Percentiles rank a stretch among this genome's conserved stretches.
Conservation (phyloP, 2,113 vertebrate species). For the Speoplatyrhinus poulsoni region DNA sequence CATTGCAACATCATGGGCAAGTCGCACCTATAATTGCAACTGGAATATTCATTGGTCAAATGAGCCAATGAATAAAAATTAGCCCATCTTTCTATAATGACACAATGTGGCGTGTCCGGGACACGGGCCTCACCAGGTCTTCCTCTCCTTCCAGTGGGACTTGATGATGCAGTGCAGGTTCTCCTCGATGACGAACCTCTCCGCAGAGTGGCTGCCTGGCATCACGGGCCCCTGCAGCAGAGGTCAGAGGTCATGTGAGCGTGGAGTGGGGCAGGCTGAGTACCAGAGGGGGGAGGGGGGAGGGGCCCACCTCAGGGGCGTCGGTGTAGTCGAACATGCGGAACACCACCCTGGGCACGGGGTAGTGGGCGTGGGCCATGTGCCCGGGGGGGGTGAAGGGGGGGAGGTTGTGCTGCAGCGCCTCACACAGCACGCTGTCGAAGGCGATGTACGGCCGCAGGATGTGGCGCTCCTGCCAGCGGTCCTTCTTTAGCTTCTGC, state of each 20-base stretch:
- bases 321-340: conserved; percentile 99
- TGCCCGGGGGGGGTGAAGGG: conserved; percentile 94
- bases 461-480: conserved; percentile 97
- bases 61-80: no score
- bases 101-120: no score
- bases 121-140: conserved; percentile 82
- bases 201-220: conserved; percentile 96
- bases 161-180: conserved; percentile 96
- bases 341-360: conserved; percentile 91
- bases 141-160: conserved; percentile 96
- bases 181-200: conserved; percentile 97
- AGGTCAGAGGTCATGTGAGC: background rate
- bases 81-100: no score
- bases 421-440: conserved; percentile 96
- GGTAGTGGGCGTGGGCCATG: conserved; percentile 88
- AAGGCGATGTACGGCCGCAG: conserved; percentile 96
- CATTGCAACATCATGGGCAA: no score
- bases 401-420: conserved; percentile 96
- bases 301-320: conserved; percentile 85
- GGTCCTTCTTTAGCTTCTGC: conserved; percentile 96
- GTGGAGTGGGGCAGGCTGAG: no score
- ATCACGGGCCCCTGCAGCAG: conserved; percentile 90
- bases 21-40: no score
- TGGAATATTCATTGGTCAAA: no score
- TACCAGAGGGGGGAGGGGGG: background rate